These are phyloP conservation scores for Margarornis squamiger DNA, from an alignment of 2,797 vertebrate genomes.

Conservation along the genomic window DNA sequence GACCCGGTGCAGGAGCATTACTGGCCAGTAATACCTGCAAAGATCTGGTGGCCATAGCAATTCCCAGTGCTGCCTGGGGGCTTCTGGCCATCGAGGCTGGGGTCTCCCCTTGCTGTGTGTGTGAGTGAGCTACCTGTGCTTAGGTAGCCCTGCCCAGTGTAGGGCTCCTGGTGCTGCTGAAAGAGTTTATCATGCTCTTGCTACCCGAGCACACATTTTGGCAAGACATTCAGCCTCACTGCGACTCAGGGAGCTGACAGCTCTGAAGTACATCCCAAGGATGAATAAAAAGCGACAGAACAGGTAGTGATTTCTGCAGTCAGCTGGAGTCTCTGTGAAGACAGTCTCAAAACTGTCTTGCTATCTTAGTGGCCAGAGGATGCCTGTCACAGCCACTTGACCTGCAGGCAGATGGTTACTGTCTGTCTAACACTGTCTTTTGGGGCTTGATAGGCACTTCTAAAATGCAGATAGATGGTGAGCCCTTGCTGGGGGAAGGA, in stretches of 20 bases:
- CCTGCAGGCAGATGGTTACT: slow-evolving; percentile 39
- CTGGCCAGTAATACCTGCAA: not conserved
- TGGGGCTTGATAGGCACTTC: not conserved
- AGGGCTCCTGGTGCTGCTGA: not conserved
- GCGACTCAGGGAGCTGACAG: not conserved
- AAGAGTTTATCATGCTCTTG: not conserved
- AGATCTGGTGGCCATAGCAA: not conserved
- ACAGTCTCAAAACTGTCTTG: not conserved
- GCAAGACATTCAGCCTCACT: not conserved
- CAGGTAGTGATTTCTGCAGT: not conserved
- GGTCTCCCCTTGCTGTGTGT: accelerated
- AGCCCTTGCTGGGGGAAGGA: not conserved
- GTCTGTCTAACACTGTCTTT: not conserved
- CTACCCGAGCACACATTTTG: not conserved
- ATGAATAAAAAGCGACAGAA: not conserved
- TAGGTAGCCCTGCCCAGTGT: not conserved
- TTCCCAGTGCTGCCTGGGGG: not conserved
- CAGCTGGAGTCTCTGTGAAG: not conserved
- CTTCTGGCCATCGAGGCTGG: not conserved
- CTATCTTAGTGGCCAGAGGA: slow-evolving; percentile 24
- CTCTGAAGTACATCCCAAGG: slow-evolving; percentile 46
- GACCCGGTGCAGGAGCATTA: not conserved
- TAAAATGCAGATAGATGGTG: accelerated
- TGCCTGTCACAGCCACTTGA: slow-evolving; percentile 22
- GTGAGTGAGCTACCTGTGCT: not conserved